These are phyloP conservation scores for Alfaro cultratus DNA, from an alignment of 2,797 vertebrate genomes.

Conservation along the genomic window DNA sequence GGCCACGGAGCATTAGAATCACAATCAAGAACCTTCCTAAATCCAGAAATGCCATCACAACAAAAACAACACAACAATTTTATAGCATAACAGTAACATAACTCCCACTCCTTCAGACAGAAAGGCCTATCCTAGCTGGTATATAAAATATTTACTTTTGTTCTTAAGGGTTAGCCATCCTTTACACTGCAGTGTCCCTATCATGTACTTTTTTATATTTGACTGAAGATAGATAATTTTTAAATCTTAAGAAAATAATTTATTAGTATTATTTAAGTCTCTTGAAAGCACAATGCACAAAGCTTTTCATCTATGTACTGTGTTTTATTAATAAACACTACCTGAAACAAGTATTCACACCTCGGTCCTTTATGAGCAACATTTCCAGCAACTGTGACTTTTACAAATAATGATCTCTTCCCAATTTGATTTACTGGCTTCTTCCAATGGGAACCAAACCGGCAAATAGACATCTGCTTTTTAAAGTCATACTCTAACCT, in stretches of 20 bases:
- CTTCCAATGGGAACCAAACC: constrained; percentile 57
- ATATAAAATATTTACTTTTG: background rate
- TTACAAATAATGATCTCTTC: constrained; percentile 59
- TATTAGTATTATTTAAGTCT: constrained; percentile 7
- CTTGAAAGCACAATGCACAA: constrained; percentile 33
- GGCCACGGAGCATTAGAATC: background rate
- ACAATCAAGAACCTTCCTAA: background rate
- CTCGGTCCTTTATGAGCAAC: constrained; percentile 38
- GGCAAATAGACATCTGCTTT: constrained; percentile 62
- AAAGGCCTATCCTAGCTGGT: background rate
- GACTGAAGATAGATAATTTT: constrained; percentile 38
- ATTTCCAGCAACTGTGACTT: constrained; percentile 57
- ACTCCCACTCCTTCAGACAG: background rate
- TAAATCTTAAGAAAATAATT: constrained; percentile 32
- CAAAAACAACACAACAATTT: background rate
- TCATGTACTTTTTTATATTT: constrained; percentile 43
- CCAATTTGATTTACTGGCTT: constrained; percentile 62
- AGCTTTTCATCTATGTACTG: constrained; percentile 56
- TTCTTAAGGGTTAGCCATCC: background rate
- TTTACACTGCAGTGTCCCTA: background rate
- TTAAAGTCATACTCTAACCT: constrained; percentile 67
- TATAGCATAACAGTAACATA: background rate
- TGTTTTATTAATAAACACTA: constrained; percentile 61
- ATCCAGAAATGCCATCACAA: background rate
- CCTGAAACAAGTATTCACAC: constrained; percentile 60